Evolutionary conservation across 1,140 invertebrate genomes (phyloP), one percentile per base, ranked within the genome.

Genomic region (Drosophila kurseongensis): DNA sequence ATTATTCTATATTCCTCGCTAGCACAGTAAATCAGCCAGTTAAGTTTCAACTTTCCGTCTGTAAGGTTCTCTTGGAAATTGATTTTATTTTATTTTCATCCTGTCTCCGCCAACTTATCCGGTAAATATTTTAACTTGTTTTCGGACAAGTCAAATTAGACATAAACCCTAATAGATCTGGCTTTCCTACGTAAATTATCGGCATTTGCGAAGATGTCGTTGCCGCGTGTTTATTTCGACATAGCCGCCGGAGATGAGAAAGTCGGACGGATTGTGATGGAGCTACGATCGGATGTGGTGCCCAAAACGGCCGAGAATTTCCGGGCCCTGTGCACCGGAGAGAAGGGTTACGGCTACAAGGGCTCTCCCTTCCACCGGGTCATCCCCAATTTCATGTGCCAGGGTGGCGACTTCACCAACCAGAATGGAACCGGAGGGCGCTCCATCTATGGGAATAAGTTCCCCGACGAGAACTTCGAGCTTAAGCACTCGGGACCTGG

Each of bases 311-410:
- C 96, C 45, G 97, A 98, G 92, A 99, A 99, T 92, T 98, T 99
- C 95, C 95, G 97, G 51, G 95, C 96, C 2, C 94, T 98, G 1
- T 99, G 98, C 93, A 98, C 97, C 36, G 97, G 97, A 6, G 97
- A 98, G 81, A 97, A 96, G 84, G 98, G 97, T 29, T 98, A 97
- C 91, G 97, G 97, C 1, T 99, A 97, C 94, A 97, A 97, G 93
- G 95, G 95, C 29, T 97, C 95, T 85, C 96, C 94, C 55, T 98
- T 98, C 94, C 98, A 98, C 92, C 95, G 98, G 74, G 96, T 99
- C 54, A 99, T 99, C 88, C 98, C 98, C 62, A 97, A 98, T 91
- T 99, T 99, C 94, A 99, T 99, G 98, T 97, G 97, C 91, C 98
- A 99, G 93, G 96, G 97, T 35, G 97, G 97, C 67, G 98, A 99